Conservation (phyloP, 2,888 invertebrate species). For the Dermolepida albohirtum region DNA sequence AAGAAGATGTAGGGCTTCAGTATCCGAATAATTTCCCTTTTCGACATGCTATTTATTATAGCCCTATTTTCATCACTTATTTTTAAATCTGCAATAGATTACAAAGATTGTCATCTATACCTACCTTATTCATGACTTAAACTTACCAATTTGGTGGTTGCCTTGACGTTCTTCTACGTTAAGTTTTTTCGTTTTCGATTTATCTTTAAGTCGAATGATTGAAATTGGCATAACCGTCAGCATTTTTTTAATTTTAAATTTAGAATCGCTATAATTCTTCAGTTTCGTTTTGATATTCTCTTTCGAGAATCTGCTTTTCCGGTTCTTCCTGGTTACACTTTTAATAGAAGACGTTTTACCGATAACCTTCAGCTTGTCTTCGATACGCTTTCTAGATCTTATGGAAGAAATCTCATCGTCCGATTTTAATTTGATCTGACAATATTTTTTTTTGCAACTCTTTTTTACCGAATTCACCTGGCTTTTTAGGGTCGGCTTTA, state of each 20-base stretch:
- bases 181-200: not conserved
- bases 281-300: slow-evolving; percentile 43
- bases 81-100: not conserved
- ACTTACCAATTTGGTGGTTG: too few relatives aligned
- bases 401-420: slow-evolving; percentile 18
- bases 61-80: slow-evolving; percentile 45
- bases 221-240: slow-evolving; percentile 51
- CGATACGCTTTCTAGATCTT: slow-evolving; percentile 25
- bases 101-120: not conserved
- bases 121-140: too few relatives aligned
- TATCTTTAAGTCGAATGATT: slow-evolving; percentile 20
- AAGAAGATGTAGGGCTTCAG: slow-evolving; percentile 42
- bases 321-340: slow-evolving; percentile 29
- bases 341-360: slow-evolving; percentile 35
- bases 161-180: not conserved
- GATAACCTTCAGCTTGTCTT: slow-evolving; percentile 33
- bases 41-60: slow-evolving; percentile 47
- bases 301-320: slow-evolving; percentile 31
- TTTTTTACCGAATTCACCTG: slow-evolving; percentile 1
- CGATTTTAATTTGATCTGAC: slow-evolving; percentile 14
- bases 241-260: slow-evolving; percentile 47
- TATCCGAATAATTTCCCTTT: slow-evolving; percentile 33
- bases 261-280: slow-evolving; percentile 47
- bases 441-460: slow-evolving; percentile 16
- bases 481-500: slow-evolving; percentile 6